Base-by-base conservation (phyloP, 2,113 vertebrate genomes). In the Barbus barbus region DNA sequence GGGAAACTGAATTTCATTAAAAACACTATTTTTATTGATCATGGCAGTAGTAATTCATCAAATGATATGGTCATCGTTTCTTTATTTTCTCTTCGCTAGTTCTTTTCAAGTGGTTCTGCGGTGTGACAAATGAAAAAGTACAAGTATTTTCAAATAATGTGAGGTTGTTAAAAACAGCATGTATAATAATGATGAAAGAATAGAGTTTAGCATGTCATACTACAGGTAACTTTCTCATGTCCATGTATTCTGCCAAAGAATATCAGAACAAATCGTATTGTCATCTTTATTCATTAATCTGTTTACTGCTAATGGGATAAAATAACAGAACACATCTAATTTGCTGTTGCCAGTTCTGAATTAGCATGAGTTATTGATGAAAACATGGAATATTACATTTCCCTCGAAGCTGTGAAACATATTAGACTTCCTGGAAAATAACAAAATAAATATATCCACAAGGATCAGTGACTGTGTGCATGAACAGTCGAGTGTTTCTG, bases 321-420 rank as follows among this genome's bases (percentile, higher is more conserved):
- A 46, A 71, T 36, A 86, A 88, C 86, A 91, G 83, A 84, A 84
- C 60, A 22, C 48, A 31, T 75, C 86, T 71, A 77, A 61, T 36
- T 53, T 76, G 82, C 83, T 90, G 84, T 86, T 90, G 92, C 85
- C 81, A 85, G 86, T 90, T 90, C 28, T 61, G 63, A 63, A 63
- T 63, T 31, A 63, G 26, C 5, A 63, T 86, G 85, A 83, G 85
- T 86, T 86, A 89, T 90, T 86, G 89, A 92, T 90, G 85, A 89
- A 92, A 92, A 92, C 89, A 89, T 4, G 9, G 16, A 58, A 73
- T 53, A 92, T 91, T 92, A 90, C 85, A 88, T 91, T 91, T 88
- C 84, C 85, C 88, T 92, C 92, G 89, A 91, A 92, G 91, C 89
- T 90, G 87, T 86, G 86, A 86, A 89, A 90, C 89, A 90, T 91